A percentile compares a stretch with the other conserved stretches of the same genome.
Evolutionary conservation across 2,888 invertebrate species (phyloP).

Genomic region (Heterodera filipjevi): DNA sequence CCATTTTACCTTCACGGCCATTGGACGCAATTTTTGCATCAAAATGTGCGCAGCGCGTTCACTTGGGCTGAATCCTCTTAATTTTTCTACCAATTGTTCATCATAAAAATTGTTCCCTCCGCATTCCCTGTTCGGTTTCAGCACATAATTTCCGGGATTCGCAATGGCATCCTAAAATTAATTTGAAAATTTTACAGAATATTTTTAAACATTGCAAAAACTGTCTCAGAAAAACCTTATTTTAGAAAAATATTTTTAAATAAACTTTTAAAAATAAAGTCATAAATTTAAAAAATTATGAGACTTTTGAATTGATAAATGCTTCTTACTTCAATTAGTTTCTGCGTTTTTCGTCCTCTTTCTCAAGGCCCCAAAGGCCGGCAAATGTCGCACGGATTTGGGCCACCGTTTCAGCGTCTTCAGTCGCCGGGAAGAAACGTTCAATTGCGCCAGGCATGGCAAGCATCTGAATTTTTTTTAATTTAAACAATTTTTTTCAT

Average conservation of each 20-base stretch:
- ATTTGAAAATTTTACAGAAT: too few species aligned
- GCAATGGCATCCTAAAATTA: constrained; percentile 26
- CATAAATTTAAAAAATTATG: too few species aligned
- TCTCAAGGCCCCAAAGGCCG: constrained; percentile 84
- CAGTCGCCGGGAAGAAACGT: constrained; percentile 72
- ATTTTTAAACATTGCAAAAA: too few species aligned
- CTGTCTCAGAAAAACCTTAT: too few species aligned
- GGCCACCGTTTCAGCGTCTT: constrained; percentile 69
- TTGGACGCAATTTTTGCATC: constrained; percentile 59
- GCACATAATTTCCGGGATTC: constrained; percentile 81
- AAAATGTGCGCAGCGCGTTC: constrained; percentile 47
- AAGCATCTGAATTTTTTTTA: constrained; percentile 68
- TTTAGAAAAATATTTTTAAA: too few species aligned
- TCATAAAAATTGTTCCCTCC: constrained; percentile 92
- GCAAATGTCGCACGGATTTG: constrained; percentile 82
- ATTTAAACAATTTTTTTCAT: constrained; percentile 29
- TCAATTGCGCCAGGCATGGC: constrained; percentile 80
- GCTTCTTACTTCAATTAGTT: constrained; percentile 42
- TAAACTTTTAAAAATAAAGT: neutral
- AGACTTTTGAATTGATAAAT: neutral
- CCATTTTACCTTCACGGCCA: constrained; percentile 53
- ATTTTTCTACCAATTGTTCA: constrained; percentile 41
- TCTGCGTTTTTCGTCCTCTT: constrained; percentile 46
- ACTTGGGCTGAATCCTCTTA: constrained; percentile 29
- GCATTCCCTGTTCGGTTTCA: constrained; percentile 93